Conservation (phyloP, 1,140 invertebrate species). For the Nasonia vitripennis region DNA sequence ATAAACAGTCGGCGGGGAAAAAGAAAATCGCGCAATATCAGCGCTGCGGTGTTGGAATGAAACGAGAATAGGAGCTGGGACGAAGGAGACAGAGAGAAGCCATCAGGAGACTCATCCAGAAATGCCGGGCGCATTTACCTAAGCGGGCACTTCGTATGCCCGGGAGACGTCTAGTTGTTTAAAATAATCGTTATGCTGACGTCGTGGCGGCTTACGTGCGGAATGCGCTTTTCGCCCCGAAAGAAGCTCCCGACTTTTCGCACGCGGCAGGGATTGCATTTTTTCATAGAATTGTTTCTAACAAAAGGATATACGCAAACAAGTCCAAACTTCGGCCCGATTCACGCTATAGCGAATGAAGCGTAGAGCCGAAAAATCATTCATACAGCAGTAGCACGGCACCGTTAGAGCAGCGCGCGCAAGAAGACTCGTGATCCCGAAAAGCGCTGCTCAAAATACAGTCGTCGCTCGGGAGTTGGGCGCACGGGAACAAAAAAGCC, state of each 20-base stretch:
- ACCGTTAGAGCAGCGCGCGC: neutral
- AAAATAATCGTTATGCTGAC: conserved; percentile 69
- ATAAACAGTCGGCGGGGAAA: conserved; percentile 12
- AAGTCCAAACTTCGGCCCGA: too few relatives aligned
- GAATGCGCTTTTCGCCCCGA: neutral
- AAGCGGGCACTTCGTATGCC: conserved; percentile 72
- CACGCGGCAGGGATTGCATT: neutral
- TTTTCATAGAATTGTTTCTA: neutral
- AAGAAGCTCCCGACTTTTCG: neutral
- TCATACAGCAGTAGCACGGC: neutral
- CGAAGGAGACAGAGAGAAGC: conserved; percentile 35
- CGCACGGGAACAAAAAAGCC: neutral
- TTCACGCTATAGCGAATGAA: too few relatives aligned
- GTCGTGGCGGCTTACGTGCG: conserved; percentile 23
- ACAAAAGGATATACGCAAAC: too few relatives aligned
- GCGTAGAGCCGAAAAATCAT: neutral
- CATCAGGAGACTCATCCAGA: conserved; percentile 50
- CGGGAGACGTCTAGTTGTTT: conserved; percentile 61
- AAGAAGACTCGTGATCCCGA: neutral
- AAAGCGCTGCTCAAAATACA: neutral
- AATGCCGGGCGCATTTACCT: conserved; percentile 64
- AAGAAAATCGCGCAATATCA: conserved; percentile 18
- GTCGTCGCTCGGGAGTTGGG: neutral
- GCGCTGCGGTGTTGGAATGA: neutral
- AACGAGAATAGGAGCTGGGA: neutral